Base-by-base conservation (phyloP, 2,797 vertebrate species). In the Meriones psammophilus region DNA sequence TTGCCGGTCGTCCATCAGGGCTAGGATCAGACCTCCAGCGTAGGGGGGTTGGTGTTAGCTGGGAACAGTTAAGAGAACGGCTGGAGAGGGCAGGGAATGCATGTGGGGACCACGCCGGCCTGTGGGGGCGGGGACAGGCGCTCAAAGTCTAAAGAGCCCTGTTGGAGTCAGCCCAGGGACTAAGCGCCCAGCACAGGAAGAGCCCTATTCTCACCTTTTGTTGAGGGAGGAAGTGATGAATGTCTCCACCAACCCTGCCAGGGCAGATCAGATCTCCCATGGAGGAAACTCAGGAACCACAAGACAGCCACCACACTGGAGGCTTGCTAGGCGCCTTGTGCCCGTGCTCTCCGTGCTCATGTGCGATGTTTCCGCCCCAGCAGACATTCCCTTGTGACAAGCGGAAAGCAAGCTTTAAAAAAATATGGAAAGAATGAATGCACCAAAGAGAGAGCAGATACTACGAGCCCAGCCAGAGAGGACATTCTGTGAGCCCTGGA, bases 251-350 rank as follows among this genome's bases (percentile, higher is more conserved):
- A 12, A 62, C 91, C 89, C 88, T n/a, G 58, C 93, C 71, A 80
- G 64, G 22, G 76, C 15, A 96, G 95, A 97, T 97, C 91, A 88
- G 76, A 96, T 97, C 96, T 97, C 6, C 56, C n/a, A 1, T n/a
- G 96, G 94, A 97, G 97, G 97, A 97, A 97, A 96, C 92, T 90
- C 73, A 36, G 95, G 96, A 96, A 97, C 97, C 97, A 96, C 97
- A 97, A 95, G 39, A 91, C 62, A 94, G 91, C 73, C 92, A 64
- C 96, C 93, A 26, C 80, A 91, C 85, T 95, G 22, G 13, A 26
- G 90, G 66, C 95, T 93, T n/a, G n/a, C 93, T 73, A 18, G 0
- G 94, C 78, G n/a, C 66, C 42, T 73, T n/a, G 26, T 30, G 28
- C 90, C 91, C 88, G 71, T 94, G 91, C 83, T 95, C 91, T 92